A percentile compares a stretch with the other conserved stretches of the same genome.
These are phyloP conservation scores for Apolygus lucorum DNA, from an alignment of 1,140 invertebrate species.

Conservation along the genomic window DNA sequence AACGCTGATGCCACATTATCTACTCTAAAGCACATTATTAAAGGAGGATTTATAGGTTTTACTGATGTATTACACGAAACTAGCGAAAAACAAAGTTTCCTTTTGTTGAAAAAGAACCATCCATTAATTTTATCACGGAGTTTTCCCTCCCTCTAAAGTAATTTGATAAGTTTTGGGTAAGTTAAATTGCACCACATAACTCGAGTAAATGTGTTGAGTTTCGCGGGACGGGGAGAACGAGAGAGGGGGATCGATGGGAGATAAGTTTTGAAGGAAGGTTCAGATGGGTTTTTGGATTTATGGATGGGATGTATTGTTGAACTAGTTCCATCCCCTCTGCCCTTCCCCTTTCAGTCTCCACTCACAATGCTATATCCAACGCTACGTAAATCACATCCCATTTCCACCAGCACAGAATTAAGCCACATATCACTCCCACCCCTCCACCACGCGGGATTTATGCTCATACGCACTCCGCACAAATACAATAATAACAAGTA, in stretches of 20 bases:
- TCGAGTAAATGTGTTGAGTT: constrained; percentile 15
- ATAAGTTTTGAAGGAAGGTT: constrained; percentile 13
- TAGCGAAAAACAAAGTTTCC: constrained; percentile 3
- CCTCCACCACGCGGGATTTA: background rate
- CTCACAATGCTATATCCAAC: constrained; percentile 18
- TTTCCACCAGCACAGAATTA: background rate
- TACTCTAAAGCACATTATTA: background rate
- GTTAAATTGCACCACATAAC: constrained; percentile 15
- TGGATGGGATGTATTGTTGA: constrained; percentile 17
- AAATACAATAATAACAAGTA: constrained; percentile 13
- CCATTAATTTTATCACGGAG: constrained; percentile 8
- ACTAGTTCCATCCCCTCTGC: background rate
- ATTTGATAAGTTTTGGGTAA: constrained; percentile 17
- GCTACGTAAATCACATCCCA: constrained; percentile 14
- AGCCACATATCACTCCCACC: constrained; percentile 11
- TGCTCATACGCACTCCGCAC: constrained; percentile 6
- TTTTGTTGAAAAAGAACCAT: constrained; percentile 4
- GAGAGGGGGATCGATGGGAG: constrained; percentile 13
- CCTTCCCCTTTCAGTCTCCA: background rate
- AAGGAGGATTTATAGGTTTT: background rate
- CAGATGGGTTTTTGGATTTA: constrained; percentile 8
- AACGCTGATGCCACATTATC: background rate
- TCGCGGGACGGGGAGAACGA: background rate
- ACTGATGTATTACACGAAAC: constrained; percentile 13
- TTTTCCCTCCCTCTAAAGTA: background rate